Evolutionary conservation across 2,888 invertebrate genomes (phyloP), one percentile per base, ranked within the genome.

Genomic region (Flabesymbios commensalis): DNA sequence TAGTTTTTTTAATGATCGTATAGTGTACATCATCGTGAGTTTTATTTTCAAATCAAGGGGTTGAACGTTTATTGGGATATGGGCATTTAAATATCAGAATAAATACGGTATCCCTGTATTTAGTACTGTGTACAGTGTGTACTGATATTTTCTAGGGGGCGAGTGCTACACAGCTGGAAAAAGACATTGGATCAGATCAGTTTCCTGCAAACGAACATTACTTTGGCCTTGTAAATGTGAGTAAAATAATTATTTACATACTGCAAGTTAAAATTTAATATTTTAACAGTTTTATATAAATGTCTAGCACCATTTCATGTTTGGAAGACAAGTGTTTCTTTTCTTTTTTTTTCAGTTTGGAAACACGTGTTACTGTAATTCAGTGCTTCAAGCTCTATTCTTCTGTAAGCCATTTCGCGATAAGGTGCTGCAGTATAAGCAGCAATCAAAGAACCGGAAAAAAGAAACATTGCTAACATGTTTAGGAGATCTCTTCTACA

Each of bases 281-380:
- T n/a, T n/a, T n/a, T n/a, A n/a, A n/a, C n/a, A n/a, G n/a, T n/a
- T n/a, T n/a, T n/a, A n/a, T n/a, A n/a, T n/a, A n/a, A n/a, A n/a
- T n/a, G n/a, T n/a, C n/a, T n/a, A n/a, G n/a, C n/a, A n/a, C n/a
- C n/a, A n/a, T n/a, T n/a, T n/a, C n/a, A n/a, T n/a, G n/a, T n/a
- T n/a, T n/a, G n/a, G n/a, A n/a, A n/a, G n/a, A n/a, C n/a, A n/a
- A n/a, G n/a, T n/a, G n/a, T n/a, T n/a, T n/a, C n/a, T n/a, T n/a
- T n/a, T 54, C 3, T 55, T 53, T 36, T 1, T 59, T 52, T 75
- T 82, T 63, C 77, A 86, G 85, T 99, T 99, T 87, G 99, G 99
- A 73, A 99, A 99, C 85, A 99, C 99, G 32, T 99, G 99, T 85
- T 99, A 99, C 84, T 97, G 97, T 83, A 99, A 99, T 85, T 98